Evolutionary conservation across 2,888 invertebrate species (phyloP).

Genomic region (Nipponacmea schrenckii): DNA sequence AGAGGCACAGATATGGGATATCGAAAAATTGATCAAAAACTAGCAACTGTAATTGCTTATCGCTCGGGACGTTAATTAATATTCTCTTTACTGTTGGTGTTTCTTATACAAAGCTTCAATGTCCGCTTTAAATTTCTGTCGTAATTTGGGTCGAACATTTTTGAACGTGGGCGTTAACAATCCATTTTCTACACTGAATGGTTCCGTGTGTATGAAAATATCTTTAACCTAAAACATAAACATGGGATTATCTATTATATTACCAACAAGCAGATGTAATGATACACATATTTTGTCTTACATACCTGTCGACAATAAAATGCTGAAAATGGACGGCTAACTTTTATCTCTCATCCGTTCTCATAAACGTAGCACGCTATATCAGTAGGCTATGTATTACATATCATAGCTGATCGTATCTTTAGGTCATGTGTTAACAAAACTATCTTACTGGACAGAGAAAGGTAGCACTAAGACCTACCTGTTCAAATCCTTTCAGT

Average conservation of each 20-base stretch:
- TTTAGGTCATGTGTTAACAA: too few species aligned
- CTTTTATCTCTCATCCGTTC: not conserved
- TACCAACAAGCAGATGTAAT: not conserved
- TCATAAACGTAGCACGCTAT: not conserved
- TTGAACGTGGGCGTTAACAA: constrained; percentile 95
- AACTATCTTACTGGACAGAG: too few species aligned
- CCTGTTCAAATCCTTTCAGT: constrained; percentile 96
- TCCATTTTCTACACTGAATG: constrained; percentile 94
- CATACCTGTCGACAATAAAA: not conserved
- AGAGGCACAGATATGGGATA: too few species aligned
- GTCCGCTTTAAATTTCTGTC: constrained; percentile 40
- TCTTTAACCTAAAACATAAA: constrained; percentile 76
- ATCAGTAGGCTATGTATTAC: not conserved
- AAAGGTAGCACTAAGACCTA: constrained; percentile 66
- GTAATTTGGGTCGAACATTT: constrained; percentile 81
- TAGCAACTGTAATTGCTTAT: too few species aligned
- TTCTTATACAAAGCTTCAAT: constrained; percentile 44
- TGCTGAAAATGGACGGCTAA: not conserved
- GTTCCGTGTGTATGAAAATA: constrained; percentile 91
- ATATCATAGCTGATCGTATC: too few species aligned
- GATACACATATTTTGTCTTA: not conserved
- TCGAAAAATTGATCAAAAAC: too few species aligned
- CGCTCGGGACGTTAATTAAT: too few species aligned
- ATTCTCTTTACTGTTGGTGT: constrained; percentile 18
- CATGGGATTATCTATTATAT: not conserved